Conservation (phyloP, 1,140 invertebrate genomes). For the Heliconius hewitsoni region DNA sequence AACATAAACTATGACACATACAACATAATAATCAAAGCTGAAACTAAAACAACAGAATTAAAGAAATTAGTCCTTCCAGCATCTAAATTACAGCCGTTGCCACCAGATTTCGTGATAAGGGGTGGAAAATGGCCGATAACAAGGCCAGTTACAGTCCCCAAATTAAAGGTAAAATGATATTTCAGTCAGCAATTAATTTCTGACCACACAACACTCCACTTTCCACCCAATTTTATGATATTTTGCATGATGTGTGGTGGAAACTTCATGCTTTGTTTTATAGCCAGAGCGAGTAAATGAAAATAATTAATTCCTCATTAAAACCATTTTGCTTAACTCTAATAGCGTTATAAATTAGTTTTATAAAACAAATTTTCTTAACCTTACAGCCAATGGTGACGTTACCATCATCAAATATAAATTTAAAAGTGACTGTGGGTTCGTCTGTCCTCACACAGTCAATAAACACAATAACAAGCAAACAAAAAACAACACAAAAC, state of each 20-base stretch:
- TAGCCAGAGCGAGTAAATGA: background rate
- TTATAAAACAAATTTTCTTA: background rate
- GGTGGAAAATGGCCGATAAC: conserved; percentile 26
- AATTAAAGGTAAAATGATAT: conserved; percentile 37
- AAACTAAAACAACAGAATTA: conserved; percentile 9
- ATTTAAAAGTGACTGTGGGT: conserved; percentile 56
- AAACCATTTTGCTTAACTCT: too few species aligned
- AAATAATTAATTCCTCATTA: too few species aligned
- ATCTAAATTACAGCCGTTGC: conserved; percentile 62
- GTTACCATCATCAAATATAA: conserved; percentile 46
- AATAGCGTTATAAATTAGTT: too few species aligned
- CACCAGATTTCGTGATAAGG: conserved; percentile 50
- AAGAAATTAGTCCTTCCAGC: conserved; percentile 61
- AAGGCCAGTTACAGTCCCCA: conserved; percentile 22
- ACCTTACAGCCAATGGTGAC: conserved; percentile 42
- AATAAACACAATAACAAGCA: conserved; percentile 42
- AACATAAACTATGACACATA: conserved; percentile 49
- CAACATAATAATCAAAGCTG: conserved; percentile 29
- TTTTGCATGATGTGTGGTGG: background rate
- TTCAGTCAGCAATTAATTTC: too few species aligned
- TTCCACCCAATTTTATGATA: background rate
- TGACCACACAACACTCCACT: too few species aligned
- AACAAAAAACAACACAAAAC: conserved; percentile 20
- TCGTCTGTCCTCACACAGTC: conserved; percentile 55
- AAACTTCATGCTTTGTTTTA: background rate